A percentile compares a stretch with the other conserved stretches of the same genome.
Conservation (phyloP, 2,113 vertebrate genomes). For the Dolichotis patagonum region DNA sequence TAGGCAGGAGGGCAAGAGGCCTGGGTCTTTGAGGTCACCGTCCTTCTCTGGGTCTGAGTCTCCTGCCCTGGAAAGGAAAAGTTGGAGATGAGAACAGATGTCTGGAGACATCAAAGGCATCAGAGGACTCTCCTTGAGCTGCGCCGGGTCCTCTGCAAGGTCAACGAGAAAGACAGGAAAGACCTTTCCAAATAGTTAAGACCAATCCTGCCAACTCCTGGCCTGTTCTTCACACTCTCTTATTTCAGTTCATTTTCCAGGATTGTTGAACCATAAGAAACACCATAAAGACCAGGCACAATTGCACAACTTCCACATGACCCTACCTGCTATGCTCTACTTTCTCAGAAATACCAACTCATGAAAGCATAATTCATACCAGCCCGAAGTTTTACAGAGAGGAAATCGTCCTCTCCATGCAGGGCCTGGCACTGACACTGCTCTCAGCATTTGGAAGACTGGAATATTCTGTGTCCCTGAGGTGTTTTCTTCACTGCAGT, state of each 20-base stretch:
- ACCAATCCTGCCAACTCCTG: not conserved
- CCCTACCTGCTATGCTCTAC: not conserved
- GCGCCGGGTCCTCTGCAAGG: too few species aligned
- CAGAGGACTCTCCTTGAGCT: not conserved
- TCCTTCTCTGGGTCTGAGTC: not conserved
- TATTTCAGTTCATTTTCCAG: not conserved
- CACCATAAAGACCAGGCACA: fast-evolving
- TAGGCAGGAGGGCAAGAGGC: not conserved
- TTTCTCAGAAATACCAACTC: not conserved
- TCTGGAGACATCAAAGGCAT: not conserved
- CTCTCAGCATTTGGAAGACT: not conserved
- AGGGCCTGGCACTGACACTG: not conserved
- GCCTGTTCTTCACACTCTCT: not conserved
- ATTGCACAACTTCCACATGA: not conserved
- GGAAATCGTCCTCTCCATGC: not conserved
- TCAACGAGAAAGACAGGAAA: not conserved
- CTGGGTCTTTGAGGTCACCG: not conserved
- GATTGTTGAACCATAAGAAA: not conserved
- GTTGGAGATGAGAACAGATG: not conserved
- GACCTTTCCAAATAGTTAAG: not conserved
- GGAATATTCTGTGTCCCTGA: not conserved
- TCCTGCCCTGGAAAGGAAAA: not conserved
- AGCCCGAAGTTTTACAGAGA: not conserved
- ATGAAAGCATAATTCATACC: not conserved
- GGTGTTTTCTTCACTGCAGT: not conserved